phyloP scores from a whole-genome alignment of 2,888 invertebrate genomes.

The Cosmia pyralina region DNA sequence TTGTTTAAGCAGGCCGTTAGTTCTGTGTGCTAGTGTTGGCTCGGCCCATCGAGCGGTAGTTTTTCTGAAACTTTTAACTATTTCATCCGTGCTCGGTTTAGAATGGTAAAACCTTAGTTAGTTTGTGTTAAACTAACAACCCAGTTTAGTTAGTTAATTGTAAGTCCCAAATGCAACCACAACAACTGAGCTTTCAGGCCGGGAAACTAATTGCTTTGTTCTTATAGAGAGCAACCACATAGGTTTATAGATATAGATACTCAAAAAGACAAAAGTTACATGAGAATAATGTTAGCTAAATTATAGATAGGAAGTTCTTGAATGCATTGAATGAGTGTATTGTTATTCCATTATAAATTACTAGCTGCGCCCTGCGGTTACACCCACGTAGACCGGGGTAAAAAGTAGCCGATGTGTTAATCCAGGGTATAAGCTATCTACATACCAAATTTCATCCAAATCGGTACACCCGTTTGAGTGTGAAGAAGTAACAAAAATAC shows the following conservation, averaged over 20 bases:
- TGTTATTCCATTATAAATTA: background rate
- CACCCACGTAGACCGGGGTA: too few relatives aligned
- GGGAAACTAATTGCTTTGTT: background rate
- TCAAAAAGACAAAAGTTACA: background rate
- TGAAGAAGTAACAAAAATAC: too few relatives aligned
- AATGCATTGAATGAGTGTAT: background rate
- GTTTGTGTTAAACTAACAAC: background rate
- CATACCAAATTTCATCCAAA: too few relatives aligned
- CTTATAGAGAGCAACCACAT: background rate
- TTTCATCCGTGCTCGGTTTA: background rate
- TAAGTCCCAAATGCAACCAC: background rate
- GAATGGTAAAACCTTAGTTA: background rate
- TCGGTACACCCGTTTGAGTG: too few relatives aligned
- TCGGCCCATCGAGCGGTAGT: background rate
- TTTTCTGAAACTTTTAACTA: conserved; percentile 4
- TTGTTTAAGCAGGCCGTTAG: conserved; percentile 7
- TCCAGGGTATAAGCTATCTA: too few relatives aligned
- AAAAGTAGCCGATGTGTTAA: too few relatives aligned
- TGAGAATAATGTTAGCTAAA: background rate
- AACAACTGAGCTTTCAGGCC: background rate
- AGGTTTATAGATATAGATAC: background rate
- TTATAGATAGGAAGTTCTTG: background rate
- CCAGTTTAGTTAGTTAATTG: background rate
- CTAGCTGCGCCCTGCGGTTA: too few relatives aligned
- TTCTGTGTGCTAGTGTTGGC: conserved; percentile 14